phyloP scores from a whole-genome alignment of 30 jellyfish, hydroid and myxozoan genomes.

The Morbakka virulenta region DNA sequence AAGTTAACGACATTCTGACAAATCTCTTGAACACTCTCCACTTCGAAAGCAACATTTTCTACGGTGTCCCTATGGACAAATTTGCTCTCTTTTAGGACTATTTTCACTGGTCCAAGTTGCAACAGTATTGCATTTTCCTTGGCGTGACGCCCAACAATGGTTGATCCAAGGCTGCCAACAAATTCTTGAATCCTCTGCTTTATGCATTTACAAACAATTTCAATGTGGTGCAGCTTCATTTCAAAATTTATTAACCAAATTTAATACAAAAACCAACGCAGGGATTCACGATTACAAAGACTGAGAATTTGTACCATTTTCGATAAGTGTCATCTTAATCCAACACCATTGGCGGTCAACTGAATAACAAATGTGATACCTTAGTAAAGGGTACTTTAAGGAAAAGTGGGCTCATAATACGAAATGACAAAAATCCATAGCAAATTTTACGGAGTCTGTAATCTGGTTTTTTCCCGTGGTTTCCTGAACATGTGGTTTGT shows the following conservation, averaged over 20 bases:
- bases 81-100: constrained; percentile 42
- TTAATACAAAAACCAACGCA: too few species aligned
- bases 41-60: constrained; percentile 76
- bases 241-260: neutral
- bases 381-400: too few species aligned
- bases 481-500: too few species aligned
- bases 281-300: too few species aligned
- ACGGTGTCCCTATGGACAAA: constrained; percentile 51
- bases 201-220: constrained; percentile 50
- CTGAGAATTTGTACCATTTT: neutral
- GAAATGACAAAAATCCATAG: too few species aligned
- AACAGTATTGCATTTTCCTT: too few species aligned
- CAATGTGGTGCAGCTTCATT: constrained; percentile 86
- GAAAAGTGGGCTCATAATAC: too few species aligned
- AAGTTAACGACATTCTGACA: constrained; percentile 33
- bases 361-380: neutral
- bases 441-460: too few species aligned
- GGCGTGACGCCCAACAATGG: too few species aligned
- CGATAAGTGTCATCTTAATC: neutral
- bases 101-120: too few species aligned
- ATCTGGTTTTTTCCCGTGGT: too few species aligned
- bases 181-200: constrained; percentile 31
- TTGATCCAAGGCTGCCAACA: constrained; percentile 38
- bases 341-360: neutral
- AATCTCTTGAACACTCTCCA: constrained; percentile 13